A percentile compares a stretch with the other conserved stretches of the same genome.
phyloP scores from a whole-genome alignment of 2,888 invertebrate genomes.

The Amphipyra tragopoginis region DNA sequence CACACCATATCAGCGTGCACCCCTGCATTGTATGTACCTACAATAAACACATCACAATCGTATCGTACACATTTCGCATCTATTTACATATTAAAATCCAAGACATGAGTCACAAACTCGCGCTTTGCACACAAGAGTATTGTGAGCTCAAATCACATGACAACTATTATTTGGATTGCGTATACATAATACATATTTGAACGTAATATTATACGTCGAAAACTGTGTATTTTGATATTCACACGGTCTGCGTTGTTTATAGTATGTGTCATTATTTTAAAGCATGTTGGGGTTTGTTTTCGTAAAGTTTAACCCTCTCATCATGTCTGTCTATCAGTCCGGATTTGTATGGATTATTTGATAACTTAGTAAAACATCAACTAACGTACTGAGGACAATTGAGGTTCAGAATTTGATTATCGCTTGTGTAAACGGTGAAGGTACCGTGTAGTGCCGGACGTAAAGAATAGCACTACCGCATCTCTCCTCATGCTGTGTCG shows the following conservation, averaged over 20 bases:
- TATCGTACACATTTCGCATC: neutral
- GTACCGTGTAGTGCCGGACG: no score
- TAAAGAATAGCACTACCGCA: no score
- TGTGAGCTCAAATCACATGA: constrained; percentile 42
- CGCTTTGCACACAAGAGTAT: constrained; percentile 15
- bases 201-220: constrained; percentile 9
- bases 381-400: no score
- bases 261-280: no score
- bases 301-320: no score
- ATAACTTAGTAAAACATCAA: no score
- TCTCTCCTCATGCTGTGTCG: no score
- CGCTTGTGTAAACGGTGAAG: no score
- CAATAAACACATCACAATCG: neutral
- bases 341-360: no score
- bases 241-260: neutral
- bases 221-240: constrained; percentile 7
- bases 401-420: no score
- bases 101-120: constrained; percentile 38
- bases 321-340: no score
- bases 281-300: no score
- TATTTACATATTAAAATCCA: constrained; percentile 41
- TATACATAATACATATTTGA: constrained; percentile 32
- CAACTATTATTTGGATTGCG: constrained; percentile 23
- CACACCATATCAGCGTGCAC: neutral
- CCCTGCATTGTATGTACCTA: neutral